These are phyloP conservation scores for Mactra quadrangularis DNA, from an alignment of 1,140 invertebrate species.

Conservation along the genomic window DNA sequence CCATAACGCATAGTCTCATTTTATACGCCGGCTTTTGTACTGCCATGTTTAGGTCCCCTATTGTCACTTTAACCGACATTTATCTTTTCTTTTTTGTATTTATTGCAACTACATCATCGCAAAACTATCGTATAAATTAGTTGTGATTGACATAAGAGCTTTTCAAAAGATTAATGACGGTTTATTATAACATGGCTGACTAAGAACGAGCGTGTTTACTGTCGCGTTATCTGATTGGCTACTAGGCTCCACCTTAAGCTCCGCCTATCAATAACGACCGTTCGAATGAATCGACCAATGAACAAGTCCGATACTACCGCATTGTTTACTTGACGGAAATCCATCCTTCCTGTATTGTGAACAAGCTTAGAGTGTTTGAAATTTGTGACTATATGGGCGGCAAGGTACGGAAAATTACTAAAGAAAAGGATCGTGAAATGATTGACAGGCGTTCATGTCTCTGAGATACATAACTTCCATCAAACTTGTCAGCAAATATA, in stretches of 20 bases:
- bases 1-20: too few species aligned
- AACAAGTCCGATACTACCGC: not conserved
- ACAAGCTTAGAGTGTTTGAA: slow-evolving; percentile 51
- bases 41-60: slow-evolving; percentile 53
- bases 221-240: slow-evolving; percentile 36
- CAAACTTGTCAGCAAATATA: slow-evolving; percentile 61
- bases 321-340: slow-evolving; percentile 32
- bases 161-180: slow-evolving; percentile 60
- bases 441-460: slow-evolving; percentile 57
- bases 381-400: slow-evolving; percentile 60
- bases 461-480: slow-evolving; percentile 62
- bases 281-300: slow-evolving; percentile 23
- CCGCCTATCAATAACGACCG: slow-evolving; percentile 32
- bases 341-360: slow-evolving; percentile 37
- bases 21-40: slow-evolving; percentile 7
- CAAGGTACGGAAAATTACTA: slow-evolving; percentile 31
- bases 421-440: slow-evolving; percentile 51
- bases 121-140: slow-evolving; percentile 64
- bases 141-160: slow-evolving; percentile 65
- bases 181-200: slow-evolving; percentile 60
- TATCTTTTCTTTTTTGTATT: slow-evolving; percentile 62
- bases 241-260: slow-evolving; percentile 26
- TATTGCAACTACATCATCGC: slow-evolving; percentile 58
- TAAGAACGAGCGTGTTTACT: slow-evolving; percentile 23
- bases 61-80: slow-evolving; percentile 51